phyloP scores from a whole-genome alignment of 30 jellyfish, hydroid and myxozoan species.

The Mastigias papua region DNA sequence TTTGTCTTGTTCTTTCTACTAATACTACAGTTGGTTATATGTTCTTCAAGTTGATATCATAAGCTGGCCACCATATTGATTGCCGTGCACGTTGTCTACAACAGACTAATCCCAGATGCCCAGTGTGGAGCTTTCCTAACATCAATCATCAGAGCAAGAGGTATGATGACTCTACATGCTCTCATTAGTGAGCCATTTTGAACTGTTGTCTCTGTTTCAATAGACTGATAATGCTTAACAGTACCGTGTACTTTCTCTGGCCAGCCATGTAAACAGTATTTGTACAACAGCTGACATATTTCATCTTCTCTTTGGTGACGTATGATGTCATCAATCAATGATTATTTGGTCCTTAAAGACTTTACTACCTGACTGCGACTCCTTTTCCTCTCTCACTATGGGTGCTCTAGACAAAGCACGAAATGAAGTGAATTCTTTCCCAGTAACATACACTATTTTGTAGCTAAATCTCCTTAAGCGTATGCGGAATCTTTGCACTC shows the following conservation, averaged over 20 bases:
- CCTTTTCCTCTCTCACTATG: no score
- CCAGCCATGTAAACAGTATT: no score
- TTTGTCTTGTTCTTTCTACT: background rate
- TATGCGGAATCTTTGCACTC: no score
- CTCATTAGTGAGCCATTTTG: background rate
- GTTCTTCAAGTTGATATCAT: background rate
- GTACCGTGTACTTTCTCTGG: background rate
- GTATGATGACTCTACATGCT: background rate
- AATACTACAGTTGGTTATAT: background rate
- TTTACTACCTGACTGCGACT: no score
- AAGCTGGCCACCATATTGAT: background rate
- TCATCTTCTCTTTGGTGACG: no score
- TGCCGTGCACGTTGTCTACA: background rate
- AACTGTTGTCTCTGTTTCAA: background rate
- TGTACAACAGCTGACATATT: no score
- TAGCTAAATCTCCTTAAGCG: no score
- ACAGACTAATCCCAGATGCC: background rate
- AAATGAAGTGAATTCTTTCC: no score
- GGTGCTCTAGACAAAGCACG: no score
- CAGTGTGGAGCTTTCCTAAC: background rate
- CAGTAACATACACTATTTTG: no score
- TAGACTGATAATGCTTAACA: background rate
- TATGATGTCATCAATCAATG: no score
- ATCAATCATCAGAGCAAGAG: background rate
- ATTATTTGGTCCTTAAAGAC: no score